Evolutionary conservation across 1,140 invertebrate species (phyloP).

Genomic region (Cotesia typhae): DNA sequence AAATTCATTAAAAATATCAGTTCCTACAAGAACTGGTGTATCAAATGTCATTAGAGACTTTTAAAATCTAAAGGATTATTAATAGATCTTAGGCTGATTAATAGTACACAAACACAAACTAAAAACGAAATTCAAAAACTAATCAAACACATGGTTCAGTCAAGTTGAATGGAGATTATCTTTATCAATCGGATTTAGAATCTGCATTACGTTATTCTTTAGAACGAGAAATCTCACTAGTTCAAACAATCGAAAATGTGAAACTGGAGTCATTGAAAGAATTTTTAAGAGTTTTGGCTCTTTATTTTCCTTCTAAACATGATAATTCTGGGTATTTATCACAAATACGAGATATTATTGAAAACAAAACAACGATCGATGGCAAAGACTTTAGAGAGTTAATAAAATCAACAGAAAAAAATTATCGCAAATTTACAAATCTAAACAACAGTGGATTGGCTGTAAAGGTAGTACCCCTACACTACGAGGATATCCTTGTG

Average conservation of each 20-base stretch:
- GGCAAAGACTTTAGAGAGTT: conserved; percentile 70
- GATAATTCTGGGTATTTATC: conserved; percentile 70
- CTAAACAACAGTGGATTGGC: conserved; percentile 76
- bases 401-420: conserved; percentile 66
- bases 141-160: not conserved
- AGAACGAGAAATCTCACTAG: conserved; percentile 80
- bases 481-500: conserved; percentile 92
- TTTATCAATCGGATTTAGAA: conserved; percentile 88
- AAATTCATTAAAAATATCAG: conserved; percentile 60
- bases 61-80: conserved; percentile 59
- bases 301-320: conserved; percentile 78
- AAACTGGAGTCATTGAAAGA: conserved; percentile 75
- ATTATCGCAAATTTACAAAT: conserved; percentile 68
- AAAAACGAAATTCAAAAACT: not conserved
- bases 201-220: conserved; percentile 82
- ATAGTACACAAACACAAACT: not conserved
- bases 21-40: conserved; percentile 58
- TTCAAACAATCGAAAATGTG: conserved; percentile 75
- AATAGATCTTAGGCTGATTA: conserved; percentile 40
- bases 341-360: conserved; percentile 65
- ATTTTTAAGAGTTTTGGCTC: conserved; percentile 75
- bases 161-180: conserved; percentile 57
- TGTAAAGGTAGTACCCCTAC: conserved; percentile 81
- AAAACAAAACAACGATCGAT: conserved; percentile 61
- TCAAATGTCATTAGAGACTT: conserved; percentile 61